Percentiles rank a stretch among this genome's conserved stretches.
Evolutionary conservation across 1,140 invertebrate species (phyloP).

Genomic region (Plutomurus gul): DNA sequence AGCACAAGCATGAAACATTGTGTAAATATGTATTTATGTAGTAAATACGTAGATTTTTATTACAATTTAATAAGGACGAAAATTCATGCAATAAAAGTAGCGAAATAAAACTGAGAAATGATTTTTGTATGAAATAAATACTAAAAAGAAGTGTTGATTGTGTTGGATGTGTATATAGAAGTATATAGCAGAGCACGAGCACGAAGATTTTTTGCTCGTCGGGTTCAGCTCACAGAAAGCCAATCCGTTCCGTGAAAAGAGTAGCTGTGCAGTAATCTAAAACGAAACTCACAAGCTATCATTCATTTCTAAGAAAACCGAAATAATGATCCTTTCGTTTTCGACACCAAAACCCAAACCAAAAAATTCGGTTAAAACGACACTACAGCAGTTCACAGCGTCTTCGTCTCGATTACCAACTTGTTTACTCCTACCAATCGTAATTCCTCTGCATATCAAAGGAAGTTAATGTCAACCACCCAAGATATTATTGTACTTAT

Average conservation of each 20-base stretch:
- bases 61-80: not conserved
- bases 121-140: not conserved
- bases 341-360: not conserved
- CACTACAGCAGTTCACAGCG: too few relatives aligned
- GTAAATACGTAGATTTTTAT: too few relatives aligned
- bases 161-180: conserved; percentile 60
- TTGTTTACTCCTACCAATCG: too few relatives aligned
- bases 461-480: too few relatives aligned
- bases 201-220: conserved; percentile 92
- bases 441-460: too few relatives aligned
- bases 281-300: not conserved
- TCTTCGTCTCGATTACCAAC: too few relatives aligned
- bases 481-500: too few relatives aligned
- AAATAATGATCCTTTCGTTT: not conserved
- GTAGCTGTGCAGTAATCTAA: conserved; percentile 84
- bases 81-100: not conserved
- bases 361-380: too few relatives aligned
- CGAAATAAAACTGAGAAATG: not conserved
- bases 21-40: too few relatives aligned
- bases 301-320: not conserved
- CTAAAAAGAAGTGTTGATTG: conserved; percentile 27
- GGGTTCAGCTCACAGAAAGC: conserved; percentile 95
- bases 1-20: too few relatives aligned
- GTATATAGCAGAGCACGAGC: conserved; percentile 88
- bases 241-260: conserved; percentile 97